A percentile compares a stretch with the other conserved stretches of the same genome.
Evolutionary conservation across 2,797 vertebrate species (phyloP).

Genomic region (Diplodus puntazzo): DNA sequence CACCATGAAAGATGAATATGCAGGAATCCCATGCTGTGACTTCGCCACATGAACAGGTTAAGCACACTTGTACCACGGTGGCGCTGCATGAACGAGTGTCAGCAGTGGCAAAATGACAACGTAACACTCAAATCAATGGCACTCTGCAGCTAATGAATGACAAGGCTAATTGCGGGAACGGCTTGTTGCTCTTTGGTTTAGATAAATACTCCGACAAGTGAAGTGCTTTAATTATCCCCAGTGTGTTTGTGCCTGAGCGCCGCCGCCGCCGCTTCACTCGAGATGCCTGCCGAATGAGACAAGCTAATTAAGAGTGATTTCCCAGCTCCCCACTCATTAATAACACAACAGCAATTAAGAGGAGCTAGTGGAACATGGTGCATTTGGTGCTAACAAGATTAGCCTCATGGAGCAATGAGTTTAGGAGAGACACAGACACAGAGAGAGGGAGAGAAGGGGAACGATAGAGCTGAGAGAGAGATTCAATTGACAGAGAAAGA

Average conservation of each 20-base stretch:
- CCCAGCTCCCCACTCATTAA: constrained; percentile 96
- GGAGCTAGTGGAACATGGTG: constrained; percentile 90
- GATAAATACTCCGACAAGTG: constrained; percentile 96
- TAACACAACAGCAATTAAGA: constrained; percentile 98
- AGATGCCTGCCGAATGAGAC: constrained; percentile 95
- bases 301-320: constrained; percentile 98
- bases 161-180: constrained; percentile 90
- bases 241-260: constrained; percentile 79
- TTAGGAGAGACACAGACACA: constrained; percentile 55
- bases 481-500: constrained; percentile 48
- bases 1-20: constrained; percentile 2
- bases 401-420: constrained; percentile 83
- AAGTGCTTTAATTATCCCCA: constrained; percentile 97
- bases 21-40: constrained; percentile 22
- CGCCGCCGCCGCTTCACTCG: constrained; percentile 83
- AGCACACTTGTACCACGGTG: constrained; percentile 43
- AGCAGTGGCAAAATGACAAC: constrained; percentile 90
- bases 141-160: constrained; percentile 86
- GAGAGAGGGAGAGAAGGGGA: background rate
- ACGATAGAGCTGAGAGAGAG: constrained; percentile 31
- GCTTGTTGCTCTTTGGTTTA: constrained; percentile 92
- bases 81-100: constrained; percentile 59
- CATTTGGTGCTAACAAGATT: constrained; percentile 90
- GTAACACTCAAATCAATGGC: constrained; percentile 89
- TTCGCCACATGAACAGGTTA: constrained; percentile 30